A percentile compares a stretch with the other conserved stretches of the same genome.
Conservation (phyloP, 2,888 invertebrate genomes). For the Psylliodes chrysocephalus region DNA sequence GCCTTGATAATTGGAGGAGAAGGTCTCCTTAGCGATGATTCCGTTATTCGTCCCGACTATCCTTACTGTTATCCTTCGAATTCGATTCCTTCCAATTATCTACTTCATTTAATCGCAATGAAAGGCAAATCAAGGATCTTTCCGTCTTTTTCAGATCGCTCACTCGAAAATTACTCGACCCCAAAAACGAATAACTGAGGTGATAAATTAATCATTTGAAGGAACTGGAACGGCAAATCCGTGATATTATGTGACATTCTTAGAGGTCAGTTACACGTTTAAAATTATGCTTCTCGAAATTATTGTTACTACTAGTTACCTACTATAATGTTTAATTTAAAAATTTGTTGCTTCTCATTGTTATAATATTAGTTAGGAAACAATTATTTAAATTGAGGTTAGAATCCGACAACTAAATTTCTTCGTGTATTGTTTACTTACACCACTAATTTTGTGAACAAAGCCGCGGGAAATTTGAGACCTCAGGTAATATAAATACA, state of each 20-base stretch:
- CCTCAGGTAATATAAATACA: too few relatives aligned
- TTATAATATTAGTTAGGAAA: too few relatives aligned
- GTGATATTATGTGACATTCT: neutral
- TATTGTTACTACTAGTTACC: too few relatives aligned
- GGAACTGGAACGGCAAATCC: neutral
- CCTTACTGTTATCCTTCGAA: conserved; percentile 14
- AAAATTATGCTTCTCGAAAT: too few relatives aligned
- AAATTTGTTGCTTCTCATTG: too few relatives aligned
- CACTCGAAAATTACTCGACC: conserved; percentile 8
- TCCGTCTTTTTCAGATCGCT: neutral
- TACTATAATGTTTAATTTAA: too few relatives aligned
- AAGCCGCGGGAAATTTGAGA: too few relatives aligned
- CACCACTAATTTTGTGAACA: too few relatives aligned
- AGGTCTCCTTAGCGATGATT: neutral
- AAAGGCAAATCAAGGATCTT: conserved; percentile 13
- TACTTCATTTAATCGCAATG: conserved; percentile 8
- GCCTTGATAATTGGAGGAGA: neutral
- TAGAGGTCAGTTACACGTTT: neutral
- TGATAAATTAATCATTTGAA: conserved; percentile 6
- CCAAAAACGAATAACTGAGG: neutral
- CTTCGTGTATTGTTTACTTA: too few relatives aligned
- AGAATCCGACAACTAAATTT: too few relatives aligned
- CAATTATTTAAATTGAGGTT: too few relatives aligned
- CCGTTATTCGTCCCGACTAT: neutral
- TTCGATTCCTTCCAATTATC: conserved; percentile 17